These are phyloP conservation scores for Lepidostoma basale DNA, from an alignment of 1,140 invertebrate species.

Conservation along the genomic window DNA sequence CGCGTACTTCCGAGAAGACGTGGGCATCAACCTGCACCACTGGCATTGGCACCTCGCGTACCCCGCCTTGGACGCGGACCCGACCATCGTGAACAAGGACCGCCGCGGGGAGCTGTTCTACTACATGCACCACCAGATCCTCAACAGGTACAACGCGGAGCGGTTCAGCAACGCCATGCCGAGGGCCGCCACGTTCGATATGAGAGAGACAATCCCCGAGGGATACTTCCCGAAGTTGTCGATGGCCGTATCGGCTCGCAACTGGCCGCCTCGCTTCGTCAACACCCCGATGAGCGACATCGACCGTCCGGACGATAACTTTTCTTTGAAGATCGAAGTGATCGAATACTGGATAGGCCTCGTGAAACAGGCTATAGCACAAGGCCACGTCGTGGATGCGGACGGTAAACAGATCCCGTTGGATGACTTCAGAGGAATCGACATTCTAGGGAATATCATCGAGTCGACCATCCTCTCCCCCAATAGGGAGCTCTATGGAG, in stretches of 20 bases:
- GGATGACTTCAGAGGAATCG: slow-evolving; percentile 59
- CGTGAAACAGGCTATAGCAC: slow-evolving; percentile 54
- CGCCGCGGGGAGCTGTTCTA: slow-evolving; percentile 76
- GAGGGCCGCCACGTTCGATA: slow-evolving; percentile 60
- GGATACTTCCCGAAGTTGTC: slow-evolving; percentile 77
- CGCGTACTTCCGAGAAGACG: slow-evolving; percentile 70
- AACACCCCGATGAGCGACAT: slow-evolving; percentile 67
- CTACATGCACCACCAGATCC: slow-evolving; percentile 75
- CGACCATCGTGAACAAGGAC: slow-evolving; percentile 64
- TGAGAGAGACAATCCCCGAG: slow-evolving; percentile 67
- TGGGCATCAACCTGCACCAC: slow-evolving; percentile 71
- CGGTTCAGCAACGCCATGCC: slow-evolving; percentile 60
- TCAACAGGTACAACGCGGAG: slow-evolving; percentile 56
- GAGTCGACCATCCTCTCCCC: slow-evolving; percentile 53
- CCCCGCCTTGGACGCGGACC: slow-evolving; percentile 56
- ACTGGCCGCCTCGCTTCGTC: slow-evolving; percentile 53
- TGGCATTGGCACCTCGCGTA: slow-evolving; percentile 79
- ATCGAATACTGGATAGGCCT: slow-evolving; percentile 64
- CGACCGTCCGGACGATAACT: slow-evolving; percentile 68
- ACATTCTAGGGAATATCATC: slow-evolving; percentile 59
- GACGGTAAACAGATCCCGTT: slow-evolving; percentile 53
- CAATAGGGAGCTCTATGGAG: slow-evolving; percentile 57
- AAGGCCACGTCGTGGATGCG: slow-evolving; percentile 43
- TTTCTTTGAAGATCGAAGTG: slow-evolving; percentile 69
- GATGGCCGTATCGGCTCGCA: slow-evolving; percentile 61